phyloP scores from a whole-genome alignment of 2,113 vertebrate genomes.

The Pyxicephalus adspersus region DNA sequence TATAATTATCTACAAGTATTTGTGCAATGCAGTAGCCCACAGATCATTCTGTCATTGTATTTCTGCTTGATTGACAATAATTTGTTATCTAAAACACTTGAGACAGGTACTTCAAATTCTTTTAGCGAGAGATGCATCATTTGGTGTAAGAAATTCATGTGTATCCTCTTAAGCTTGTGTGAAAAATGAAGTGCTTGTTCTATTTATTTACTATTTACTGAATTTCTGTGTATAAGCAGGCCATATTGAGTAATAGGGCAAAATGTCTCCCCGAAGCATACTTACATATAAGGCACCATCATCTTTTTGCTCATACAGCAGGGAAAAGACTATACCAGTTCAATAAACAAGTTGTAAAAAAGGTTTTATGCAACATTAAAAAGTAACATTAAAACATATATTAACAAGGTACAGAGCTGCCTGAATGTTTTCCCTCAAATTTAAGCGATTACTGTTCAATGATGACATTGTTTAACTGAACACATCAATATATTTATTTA shows the following conservation, averaged over 20 bases:
- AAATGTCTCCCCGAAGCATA: constrained; percentile 88
- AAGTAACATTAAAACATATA: constrained; percentile 77
- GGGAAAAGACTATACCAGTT: constrained; percentile 93
- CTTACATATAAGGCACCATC: constrained; percentile 96
- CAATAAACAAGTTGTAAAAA: constrained; percentile 93
- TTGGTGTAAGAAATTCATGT: not conserved
- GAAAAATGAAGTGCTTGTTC: not conserved
- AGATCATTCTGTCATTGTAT: not conserved
- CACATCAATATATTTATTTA: no score
- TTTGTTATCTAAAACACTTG: not conserved
- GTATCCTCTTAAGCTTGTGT: constrained; percentile 3
- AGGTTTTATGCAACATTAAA: constrained; percentile 84
- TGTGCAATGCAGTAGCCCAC: no score
- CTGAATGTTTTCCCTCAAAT: not conserved
- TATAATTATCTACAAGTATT: no score
- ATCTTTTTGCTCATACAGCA: constrained; percentile 97
- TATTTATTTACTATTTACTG: constrained; percentile 73
- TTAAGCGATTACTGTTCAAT: constrained; percentile 11
- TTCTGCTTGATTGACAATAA: not conserved
- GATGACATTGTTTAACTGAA: constrained; percentile 19
- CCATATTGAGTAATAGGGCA: constrained; percentile 84
- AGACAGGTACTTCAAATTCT: not conserved
- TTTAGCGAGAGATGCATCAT: no score
- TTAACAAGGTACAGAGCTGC: constrained; percentile 26
- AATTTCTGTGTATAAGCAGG: constrained; percentile 79